phyloP scores from a whole-genome alignment of 2,797 vertebrate genomes.

The Eutrigla gurnardus region DNA sequence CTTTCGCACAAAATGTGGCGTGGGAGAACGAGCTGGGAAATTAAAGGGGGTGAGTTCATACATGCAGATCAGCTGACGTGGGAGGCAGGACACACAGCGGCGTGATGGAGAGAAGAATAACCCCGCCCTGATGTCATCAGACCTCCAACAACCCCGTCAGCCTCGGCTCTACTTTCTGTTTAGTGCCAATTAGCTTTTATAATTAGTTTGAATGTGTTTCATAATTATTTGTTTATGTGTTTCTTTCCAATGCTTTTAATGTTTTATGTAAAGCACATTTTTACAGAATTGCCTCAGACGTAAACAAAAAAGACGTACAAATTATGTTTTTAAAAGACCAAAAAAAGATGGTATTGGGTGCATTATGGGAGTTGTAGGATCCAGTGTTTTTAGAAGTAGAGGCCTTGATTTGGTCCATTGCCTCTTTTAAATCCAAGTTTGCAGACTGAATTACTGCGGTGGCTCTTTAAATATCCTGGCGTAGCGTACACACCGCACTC shows the following conservation, averaged over 20 bases:
- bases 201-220: too few species aligned
- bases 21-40: conserved; percentile 38
- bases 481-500: conserved; percentile 6
- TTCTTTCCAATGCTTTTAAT: too few species aligned
- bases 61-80: neutral
- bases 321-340: neutral
- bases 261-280: too few species aligned
- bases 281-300: neutral
- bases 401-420: neutral
- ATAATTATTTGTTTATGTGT: too few species aligned
- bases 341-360: neutral
- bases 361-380: neutral
- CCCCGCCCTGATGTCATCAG: neutral
- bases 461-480: conserved; percentile 48
- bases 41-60: conserved; percentile 35
- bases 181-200: neutral
- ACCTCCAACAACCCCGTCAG: neutral
- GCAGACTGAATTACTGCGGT: neutral
- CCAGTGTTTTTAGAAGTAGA: neutral
- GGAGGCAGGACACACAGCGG: too few species aligned
- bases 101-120: neutral
- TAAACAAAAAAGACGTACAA: neutral
- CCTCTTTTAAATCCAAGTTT: neutral
- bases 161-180: neutral
- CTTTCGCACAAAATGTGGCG: conserved; percentile 34